phyloP scores from a whole-genome alignment of 1,140 invertebrate genomes.

The Zophobas morio region DNA sequence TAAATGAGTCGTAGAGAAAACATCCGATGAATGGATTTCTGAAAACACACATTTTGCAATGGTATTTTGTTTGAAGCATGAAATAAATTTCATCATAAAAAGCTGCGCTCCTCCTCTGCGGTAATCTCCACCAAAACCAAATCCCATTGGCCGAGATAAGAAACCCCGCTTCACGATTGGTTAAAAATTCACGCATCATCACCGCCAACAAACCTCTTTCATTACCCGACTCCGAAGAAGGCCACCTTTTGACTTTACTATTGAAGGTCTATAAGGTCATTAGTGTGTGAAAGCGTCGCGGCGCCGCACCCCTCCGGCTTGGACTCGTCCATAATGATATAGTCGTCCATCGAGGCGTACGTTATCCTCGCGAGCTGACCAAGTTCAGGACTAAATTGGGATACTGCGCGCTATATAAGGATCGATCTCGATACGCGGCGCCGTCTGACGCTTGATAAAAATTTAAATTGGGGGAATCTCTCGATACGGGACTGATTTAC shows the following conservation, averaged over 20 bases:
- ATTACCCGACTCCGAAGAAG: no score
- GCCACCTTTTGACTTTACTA: constrained; percentile 12
- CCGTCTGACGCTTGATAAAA: constrained; percentile 46
- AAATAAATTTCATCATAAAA: no score
- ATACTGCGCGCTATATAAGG: constrained; percentile 27
- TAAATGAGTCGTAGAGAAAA: no score
- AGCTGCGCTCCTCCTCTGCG: no score
- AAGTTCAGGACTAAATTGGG: constrained; percentile 48
- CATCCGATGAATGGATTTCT: no score
- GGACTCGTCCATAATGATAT: constrained; percentile 19
- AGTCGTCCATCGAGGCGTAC: constrained; percentile 16
- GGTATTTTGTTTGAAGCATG: no score
- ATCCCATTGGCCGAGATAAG: no score
- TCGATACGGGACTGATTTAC: not conserved
- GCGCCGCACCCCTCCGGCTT: constrained; percentile 17
- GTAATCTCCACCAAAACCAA: no score
- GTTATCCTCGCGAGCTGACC: constrained; percentile 38
- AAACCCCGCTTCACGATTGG: no score
- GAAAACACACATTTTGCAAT: no score
- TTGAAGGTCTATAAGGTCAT: constrained; percentile 30
- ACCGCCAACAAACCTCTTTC: no score
- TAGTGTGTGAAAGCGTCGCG: constrained; percentile 16
- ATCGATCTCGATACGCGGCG: constrained; percentile 48
- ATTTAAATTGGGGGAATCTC: constrained; percentile 16
- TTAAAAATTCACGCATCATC: no score